Percentiles rank a stretch among this genome's conserved stretches.
Evolutionary conservation across 2,888 invertebrate species (phyloP).

Genomic region (Eulithis testata): DNA sequence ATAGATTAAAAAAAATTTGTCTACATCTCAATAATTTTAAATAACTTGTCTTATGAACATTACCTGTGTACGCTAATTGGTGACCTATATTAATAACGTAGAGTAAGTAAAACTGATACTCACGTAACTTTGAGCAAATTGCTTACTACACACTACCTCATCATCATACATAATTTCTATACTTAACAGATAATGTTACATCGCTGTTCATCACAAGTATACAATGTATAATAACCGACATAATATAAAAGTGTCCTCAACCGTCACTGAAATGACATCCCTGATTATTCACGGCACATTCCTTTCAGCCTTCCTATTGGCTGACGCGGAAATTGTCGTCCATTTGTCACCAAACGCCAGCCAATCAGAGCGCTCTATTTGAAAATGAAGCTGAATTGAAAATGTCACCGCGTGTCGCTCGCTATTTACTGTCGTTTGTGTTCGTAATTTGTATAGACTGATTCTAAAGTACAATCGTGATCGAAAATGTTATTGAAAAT

Average conservation of each 20-base stretch:
- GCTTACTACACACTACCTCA: slow-evolving; percentile 12
- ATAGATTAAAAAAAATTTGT: no score
- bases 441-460: slow-evolving; percentile 38
- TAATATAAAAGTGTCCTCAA: slow-evolving; percentile 36
- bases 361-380: slow-evolving; percentile 66
- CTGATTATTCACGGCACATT: slow-evolving; percentile 56
- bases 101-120: slow-evolving; percentile 7
- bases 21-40: no score
- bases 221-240: slow-evolving; percentile 23
- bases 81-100: slow-evolving; percentile 8
- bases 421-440: slow-evolving; percentile 56
- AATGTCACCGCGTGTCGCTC: slow-evolving; percentile 68
- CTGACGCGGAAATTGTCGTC: slow-evolving; percentile 68
- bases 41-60: no score
- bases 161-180: slow-evolving; percentile 23
- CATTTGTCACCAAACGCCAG: slow-evolving; percentile 80
- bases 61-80: neutral
- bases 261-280: slow-evolving; percentile 49
- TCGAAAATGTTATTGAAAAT: slow-evolving; percentile 10
- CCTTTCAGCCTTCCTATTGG: slow-evolving; percentile 67
- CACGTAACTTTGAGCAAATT: slow-evolving; percentile 20
- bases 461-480: slow-evolving; percentile 44
- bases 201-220: neutral
- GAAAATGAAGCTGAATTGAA: slow-evolving; percentile 69
- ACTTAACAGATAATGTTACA: slow-evolving; percentile 18